Evolutionary conservation across 2,797 vertebrate species (phyloP).

Genomic region (Choloepus didactylus): DNA sequence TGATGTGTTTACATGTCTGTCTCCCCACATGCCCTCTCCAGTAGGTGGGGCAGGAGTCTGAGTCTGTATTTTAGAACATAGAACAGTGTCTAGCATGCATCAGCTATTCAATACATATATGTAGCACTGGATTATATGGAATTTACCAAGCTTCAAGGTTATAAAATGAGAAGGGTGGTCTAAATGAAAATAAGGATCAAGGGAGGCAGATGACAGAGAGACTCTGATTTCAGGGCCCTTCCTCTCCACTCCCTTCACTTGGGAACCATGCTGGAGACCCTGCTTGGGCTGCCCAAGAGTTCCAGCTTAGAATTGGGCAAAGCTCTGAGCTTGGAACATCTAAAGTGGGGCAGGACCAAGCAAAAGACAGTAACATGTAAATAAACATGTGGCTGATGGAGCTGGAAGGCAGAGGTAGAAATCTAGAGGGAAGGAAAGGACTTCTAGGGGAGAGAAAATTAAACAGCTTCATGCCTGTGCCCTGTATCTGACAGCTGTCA

Average conservation of each 20-base stretch:
- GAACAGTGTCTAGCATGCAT: background rate
- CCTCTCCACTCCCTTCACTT: background rate
- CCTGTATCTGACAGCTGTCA: background rate
- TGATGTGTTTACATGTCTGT: background rate
- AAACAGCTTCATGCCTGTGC: background rate
- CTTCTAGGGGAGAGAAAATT: background rate
- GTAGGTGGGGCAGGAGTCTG: background rate
- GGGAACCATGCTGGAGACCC: background rate
- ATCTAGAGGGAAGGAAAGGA: background rate
- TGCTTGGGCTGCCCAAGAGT: background rate
- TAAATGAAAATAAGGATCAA: background rate
- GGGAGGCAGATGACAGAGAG: background rate
- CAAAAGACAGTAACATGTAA: background rate
- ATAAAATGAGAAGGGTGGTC: background rate
- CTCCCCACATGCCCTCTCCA: background rate
- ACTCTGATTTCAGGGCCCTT: background rate
- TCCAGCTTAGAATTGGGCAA: background rate
- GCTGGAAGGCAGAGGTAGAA: background rate
- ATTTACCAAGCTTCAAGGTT: background rate
- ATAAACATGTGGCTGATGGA: background rate
- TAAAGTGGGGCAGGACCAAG: background rate
- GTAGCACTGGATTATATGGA: background rate
- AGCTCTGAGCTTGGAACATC: constrained; percentile 6
- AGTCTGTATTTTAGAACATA: background rate
- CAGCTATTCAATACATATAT: background rate